A percentile compares a stretch with the other conserved stretches of the same genome.
Evolutionary conservation across 2,797 vertebrate species (phyloP).

Genomic region (Diceros bicornis): DNA sequence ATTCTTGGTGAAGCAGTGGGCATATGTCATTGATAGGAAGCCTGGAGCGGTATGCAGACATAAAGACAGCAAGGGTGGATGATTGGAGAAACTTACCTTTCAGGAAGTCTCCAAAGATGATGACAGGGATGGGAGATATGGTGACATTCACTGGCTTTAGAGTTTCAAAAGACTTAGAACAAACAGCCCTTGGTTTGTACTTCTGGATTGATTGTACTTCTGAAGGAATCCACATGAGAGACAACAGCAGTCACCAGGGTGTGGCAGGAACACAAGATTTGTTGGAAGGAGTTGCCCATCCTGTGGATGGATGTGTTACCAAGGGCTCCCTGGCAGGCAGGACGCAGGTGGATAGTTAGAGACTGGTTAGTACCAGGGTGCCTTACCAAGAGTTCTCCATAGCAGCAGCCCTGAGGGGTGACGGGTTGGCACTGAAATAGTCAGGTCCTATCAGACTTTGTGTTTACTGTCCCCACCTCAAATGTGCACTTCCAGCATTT

Average conservation of each 20-base stretch:
- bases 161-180: not conserved
- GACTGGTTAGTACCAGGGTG: not conserved
- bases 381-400: not conserved
- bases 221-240: not conserved
- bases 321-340: not conserved
- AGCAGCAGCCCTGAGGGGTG: not conserved
- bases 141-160: not conserved
- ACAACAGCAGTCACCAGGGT: not conserved
- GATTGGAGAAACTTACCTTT: not conserved
- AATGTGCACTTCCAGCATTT: not conserved
- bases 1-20: not conserved
- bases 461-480: not conserved
- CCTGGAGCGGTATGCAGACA: not conserved
- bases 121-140: not conserved
- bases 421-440: not conserved
- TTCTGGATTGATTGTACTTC: not conserved
- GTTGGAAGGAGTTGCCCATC: not conserved
- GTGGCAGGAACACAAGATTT: not conserved
- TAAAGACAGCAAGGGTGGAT: not conserved
- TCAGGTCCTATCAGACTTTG: not conserved
- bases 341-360: not conserved
- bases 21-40: not conserved
- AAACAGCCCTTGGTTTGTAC: not conserved
- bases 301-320: not conserved
- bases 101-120: slow-evolving; percentile 2